phyloP scores from a whole-genome alignment of 2,113 vertebrate genomes.

The Strigops habroptila region DNA sequence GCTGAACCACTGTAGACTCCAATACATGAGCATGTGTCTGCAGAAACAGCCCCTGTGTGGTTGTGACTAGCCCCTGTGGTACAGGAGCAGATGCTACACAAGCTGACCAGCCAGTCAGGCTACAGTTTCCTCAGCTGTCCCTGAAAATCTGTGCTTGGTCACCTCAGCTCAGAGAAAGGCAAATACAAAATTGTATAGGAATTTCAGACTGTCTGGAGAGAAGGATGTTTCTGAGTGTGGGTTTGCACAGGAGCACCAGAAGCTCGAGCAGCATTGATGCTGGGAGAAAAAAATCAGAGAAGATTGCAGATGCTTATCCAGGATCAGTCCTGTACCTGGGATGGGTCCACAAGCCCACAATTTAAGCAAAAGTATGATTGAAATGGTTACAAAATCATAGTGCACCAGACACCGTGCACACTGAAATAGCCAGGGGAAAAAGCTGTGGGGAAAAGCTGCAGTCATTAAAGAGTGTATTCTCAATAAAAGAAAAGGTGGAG shows the following conservation, averaged over 20 bases:
- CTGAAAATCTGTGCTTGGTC: neutral
- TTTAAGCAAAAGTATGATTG: neutral
- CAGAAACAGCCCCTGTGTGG: neutral
- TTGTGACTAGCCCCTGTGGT: neutral
- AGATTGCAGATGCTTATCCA: neutral
- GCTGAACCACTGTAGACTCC: neutral
- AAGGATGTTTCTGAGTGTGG: neutral
- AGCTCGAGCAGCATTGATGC: neutral
- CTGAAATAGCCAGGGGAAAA: neutral
- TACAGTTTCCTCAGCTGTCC: neutral
- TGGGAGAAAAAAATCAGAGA: neutral
- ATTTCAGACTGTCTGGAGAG: neutral
- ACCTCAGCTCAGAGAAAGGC: neutral
- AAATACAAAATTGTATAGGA: neutral
- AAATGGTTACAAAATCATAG: neutral
- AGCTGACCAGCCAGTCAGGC: neutral
- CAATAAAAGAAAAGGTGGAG: neutral
- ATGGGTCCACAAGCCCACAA: neutral
- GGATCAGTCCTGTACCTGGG: neutral
- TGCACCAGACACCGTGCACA: no score
- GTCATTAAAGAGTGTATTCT: neutral
- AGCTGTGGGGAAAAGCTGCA: neutral
- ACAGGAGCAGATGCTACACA: neutral
- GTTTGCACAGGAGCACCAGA: accelerated
- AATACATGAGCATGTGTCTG: neutral